Conservation (phyloP, 2,797 vertebrate species). For the Pagetopsis macropterus region DNA sequence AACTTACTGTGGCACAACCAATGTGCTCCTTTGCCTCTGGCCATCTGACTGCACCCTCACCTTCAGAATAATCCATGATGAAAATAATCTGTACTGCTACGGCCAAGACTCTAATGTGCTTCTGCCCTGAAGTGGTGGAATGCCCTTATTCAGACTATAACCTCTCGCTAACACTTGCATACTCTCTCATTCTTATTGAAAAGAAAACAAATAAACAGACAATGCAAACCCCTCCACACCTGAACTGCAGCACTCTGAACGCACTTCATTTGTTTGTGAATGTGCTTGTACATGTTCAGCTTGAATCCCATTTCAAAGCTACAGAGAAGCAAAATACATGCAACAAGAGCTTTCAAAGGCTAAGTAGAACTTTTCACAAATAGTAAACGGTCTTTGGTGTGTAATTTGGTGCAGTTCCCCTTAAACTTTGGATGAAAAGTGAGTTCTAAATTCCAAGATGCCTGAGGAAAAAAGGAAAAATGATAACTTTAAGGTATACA, state of each 20-base stretch:
- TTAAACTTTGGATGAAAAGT: background rate
- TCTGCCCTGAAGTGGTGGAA: conserved; percentile 1
- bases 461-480: background rate
- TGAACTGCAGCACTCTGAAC: too few relatives aligned
- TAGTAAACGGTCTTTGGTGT: too few relatives aligned
- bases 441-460: too few relatives aligned
- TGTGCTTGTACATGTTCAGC: background rate
- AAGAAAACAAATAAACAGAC: background rate
- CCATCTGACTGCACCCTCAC: background rate
- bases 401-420: background rate
- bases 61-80: too few relatives aligned
- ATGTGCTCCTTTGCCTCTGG: background rate
- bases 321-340: too few relatives aligned
- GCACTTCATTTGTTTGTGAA: too few relatives aligned
- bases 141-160: background rate
- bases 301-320: background rate
- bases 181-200: background rate
- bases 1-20: background rate
- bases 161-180: background rate
- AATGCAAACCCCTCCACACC: too few relatives aligned
- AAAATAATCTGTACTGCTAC: too few relatives aligned
- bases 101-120: conserved; percentile 2
- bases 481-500: background rate
- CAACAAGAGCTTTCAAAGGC: background rate
- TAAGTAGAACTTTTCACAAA: background rate